These are phyloP conservation scores for Catamblyrhynchus diadema DNA, from an alignment of 2,797 vertebrate genomes.

Conservation along the genomic window DNA sequence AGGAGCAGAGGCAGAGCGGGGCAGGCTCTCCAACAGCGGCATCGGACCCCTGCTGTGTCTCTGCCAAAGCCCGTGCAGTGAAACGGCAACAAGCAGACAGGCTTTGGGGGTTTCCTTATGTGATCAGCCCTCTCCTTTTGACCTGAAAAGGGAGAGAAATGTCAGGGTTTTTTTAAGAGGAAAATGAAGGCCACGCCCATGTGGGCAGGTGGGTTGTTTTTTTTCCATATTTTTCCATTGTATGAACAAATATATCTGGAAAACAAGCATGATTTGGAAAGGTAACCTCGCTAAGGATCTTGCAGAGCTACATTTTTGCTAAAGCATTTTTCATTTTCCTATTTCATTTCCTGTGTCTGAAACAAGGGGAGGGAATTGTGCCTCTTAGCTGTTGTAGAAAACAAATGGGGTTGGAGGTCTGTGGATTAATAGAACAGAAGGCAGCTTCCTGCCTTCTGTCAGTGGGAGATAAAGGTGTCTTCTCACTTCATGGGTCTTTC, in stretches of 20 bases:
- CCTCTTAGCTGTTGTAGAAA: not conserved
- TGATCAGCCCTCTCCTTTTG: not conserved
- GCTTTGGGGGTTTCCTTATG: not conserved
- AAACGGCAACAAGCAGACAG: not conserved
- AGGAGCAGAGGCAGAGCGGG: not conserved
- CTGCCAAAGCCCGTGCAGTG: not conserved
- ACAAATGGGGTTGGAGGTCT: not conserved
- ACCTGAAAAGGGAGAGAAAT: not conserved
- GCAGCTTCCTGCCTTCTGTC: not conserved
- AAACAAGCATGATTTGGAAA: not conserved
- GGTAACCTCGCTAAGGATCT: not conserved
- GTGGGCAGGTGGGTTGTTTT: not conserved
- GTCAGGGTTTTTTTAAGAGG: not conserved
- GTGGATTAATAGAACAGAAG: not conserved
- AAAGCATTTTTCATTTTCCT: not conserved
- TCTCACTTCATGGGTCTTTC: not conserved
- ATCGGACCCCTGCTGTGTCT: not conserved
- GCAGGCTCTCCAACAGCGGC: conserved; percentile 22
- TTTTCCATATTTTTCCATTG: not conserved
- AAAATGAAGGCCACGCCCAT: not conserved
- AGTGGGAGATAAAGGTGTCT: not conserved
- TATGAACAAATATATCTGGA: not conserved
- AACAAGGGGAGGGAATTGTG: not conserved
- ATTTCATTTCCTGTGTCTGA: not conserved
- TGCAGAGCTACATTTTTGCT: not conserved